Evolutionary conservation across 2,797 vertebrate genomes (phyloP).

Genomic region (Sitta carolinensis): DNA sequence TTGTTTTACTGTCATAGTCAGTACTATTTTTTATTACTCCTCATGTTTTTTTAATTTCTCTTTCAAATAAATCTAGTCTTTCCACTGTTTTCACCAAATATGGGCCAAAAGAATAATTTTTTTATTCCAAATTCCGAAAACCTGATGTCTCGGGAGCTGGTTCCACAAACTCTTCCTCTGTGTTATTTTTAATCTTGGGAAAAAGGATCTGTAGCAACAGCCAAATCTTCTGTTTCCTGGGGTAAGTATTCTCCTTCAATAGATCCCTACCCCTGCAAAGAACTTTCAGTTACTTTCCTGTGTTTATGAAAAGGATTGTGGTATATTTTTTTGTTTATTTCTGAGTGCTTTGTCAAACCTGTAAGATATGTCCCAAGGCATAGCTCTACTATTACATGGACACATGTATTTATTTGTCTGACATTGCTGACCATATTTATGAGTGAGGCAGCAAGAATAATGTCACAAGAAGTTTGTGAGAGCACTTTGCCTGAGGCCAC

Average conservation of each 20-base stretch:
- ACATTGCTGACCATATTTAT: neutral
- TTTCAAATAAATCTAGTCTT: slow-evolving; percentile 61
- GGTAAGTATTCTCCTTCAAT: neutral
- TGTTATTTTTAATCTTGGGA: slow-evolving; percentile 50
- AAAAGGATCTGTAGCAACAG: neutral
- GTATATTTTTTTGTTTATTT: neutral
- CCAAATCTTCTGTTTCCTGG: slow-evolving; percentile 15
- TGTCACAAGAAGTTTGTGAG: neutral
- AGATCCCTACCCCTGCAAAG: neutral
- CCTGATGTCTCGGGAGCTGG: slow-evolving; percentile 32
- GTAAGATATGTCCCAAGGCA: neutral
- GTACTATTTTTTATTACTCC: slow-evolving; percentile 42
- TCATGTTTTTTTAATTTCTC: slow-evolving; percentile 62
- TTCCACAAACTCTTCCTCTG: slow-evolving; percentile 34
- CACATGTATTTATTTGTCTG: neutral
- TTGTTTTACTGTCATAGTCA: slow-evolving; percentile 59
- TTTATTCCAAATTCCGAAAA: slow-evolving; percentile 53
- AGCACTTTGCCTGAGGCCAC: neutral
- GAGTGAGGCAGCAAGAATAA: neutral
- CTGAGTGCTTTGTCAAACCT: neutral
- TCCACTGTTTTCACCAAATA: slow-evolving; percentile 51
- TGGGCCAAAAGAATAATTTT: slow-evolving; percentile 50
- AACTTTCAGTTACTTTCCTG: neutral
- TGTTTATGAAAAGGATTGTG: neutral
- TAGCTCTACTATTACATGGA: neutral